phyloP scores from a whole-genome alignment of 2,888 invertebrate genomes.

The Patella pellucida region DNA sequence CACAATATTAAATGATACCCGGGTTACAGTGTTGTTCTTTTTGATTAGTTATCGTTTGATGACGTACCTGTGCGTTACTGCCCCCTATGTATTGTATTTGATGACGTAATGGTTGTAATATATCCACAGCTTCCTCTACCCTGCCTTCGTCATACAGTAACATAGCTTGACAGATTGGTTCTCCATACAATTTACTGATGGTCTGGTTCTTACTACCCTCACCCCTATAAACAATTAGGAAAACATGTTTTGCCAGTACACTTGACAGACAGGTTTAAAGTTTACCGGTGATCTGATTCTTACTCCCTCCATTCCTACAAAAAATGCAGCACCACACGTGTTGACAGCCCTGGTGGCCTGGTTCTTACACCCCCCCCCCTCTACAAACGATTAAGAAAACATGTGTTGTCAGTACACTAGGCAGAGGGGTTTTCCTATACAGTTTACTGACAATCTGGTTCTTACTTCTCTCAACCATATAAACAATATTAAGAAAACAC shows the following conservation, averaged over 20 bases:
- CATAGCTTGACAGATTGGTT: conserved; percentile 65
- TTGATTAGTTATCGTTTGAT: no score
- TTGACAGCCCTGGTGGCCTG: background rate
- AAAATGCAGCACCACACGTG: no score
- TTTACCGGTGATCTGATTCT: conserved; percentile 22
- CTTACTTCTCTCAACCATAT: conserved; percentile 40
- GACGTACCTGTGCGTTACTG: conserved; percentile 71
- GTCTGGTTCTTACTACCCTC: conserved; percentile 41
- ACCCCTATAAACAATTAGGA: conserved; percentile 31
- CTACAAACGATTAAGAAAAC: conserved; percentile 29
- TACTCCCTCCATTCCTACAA: conserved; percentile 23
- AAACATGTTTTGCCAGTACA: background rate
- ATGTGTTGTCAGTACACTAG: no score
- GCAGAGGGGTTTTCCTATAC: no score
- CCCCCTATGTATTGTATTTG: conserved; percentile 69
- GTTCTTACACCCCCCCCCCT: conserved; percentile 42
- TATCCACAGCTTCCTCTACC: conserved; percentile 63
- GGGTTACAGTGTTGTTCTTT: no score
- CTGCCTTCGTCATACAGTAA: conserved; percentile 65
- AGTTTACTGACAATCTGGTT: conserved; percentile 22
- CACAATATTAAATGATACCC: no score
- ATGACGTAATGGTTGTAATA: conserved; percentile 66
- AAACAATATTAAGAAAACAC: conserved; percentile 3
- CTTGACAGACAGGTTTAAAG: background rate
- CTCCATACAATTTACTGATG: conserved; percentile 55